A percentile compares a stretch with the other conserved stretches of the same genome.
Evolutionary conservation across 2,797 vertebrate genomes (phyloP).

Genomic region (Ptychobarbus kaznakovi): DNA sequence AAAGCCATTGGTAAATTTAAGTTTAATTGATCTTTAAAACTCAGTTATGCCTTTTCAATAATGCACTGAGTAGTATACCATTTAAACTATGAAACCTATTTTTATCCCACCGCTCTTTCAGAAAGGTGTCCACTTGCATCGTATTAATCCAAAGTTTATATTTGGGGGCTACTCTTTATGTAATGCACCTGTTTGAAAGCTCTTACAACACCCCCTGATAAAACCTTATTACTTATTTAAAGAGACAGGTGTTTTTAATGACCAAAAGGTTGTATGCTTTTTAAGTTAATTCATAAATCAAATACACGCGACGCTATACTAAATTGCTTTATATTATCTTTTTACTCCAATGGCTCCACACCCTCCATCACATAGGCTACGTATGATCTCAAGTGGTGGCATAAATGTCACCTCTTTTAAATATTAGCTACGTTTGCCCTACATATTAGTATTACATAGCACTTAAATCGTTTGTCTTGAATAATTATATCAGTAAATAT

Average conservation of each 20-base stretch:
- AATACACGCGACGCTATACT: conserved; percentile 21
- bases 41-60: background rate
- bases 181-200: conserved; percentile 51
- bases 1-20: background rate
- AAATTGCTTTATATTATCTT: background rate
- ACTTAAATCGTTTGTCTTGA: background rate
- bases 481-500: conserved; percentile 67
- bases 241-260: conserved; percentile 19
- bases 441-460: conserved; percentile 23
- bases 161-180: conserved; percentile 36
- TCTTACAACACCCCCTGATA: conserved; percentile 40
- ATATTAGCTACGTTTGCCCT: conserved; percentile 4
- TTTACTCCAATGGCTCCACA: background rate
- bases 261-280: conserved; percentile 12
- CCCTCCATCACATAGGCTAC: background rate
- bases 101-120: background rate
- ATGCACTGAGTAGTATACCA: background rate
- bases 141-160: conserved; percentile 17
- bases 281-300: conserved; percentile 46
- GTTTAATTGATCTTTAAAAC: background rate
- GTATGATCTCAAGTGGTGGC: background rate
- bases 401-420: background rate
- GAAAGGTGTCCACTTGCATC: conserved; percentile 9
- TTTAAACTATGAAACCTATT: conserved; percentile 12
- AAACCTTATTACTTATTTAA: conserved; percentile 48